Base-by-base conservation (phyloP, 2,797 vertebrate species). In the Buceros bicornis region DNA sequence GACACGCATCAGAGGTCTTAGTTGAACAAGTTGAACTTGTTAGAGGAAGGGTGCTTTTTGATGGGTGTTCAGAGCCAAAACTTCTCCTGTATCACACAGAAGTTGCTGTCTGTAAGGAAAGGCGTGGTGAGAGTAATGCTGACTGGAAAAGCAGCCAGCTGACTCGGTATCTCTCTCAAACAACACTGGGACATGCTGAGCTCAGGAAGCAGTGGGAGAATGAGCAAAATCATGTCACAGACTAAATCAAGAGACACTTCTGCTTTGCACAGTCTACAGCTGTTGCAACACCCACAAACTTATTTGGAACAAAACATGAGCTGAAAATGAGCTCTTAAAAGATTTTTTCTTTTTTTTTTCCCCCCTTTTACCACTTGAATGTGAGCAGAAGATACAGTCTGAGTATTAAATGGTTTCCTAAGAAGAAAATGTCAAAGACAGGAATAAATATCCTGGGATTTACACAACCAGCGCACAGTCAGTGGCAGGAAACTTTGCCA, bases 61-160 rank as follows among this genome's bases (percentile, higher is more conserved):
- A 87, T 67, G 74, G 61, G 57, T 12, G n/a, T 61, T 81, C 57
- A 54, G 72, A 83, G 82, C 25, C 42, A 31, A 50, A 85, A 88
- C 57, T 50, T 93, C 48, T 2, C 29, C 62, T 40, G 84, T 82
- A 96, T 86, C 93, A 35, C 45, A 81, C 22, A 67, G 53, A 74
- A 93, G 85, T 91, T 88, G 85, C 61, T 74, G 76, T 82, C 69
- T 74, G 76, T 40, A 94, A 31, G 53, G 48, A 82, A 79, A 93
- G 67, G 71, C 84, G 51, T 2, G 29, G 33, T n/a, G 67, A 77
- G 33, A 83, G 24, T 17, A 56, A 57, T 4, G 51, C 43, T 70
- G 84, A 40, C n/a, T 70, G 73, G 42, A 90, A 93, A 74, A 83
- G 78, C 78, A 70, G 91, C 43, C 93, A 89, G 89, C 80, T 90